Percentiles rank a stretch among this genome's conserved stretches.
Evolutionary conservation across 2,113 vertebrate species (phyloP).

Genomic region (Chinchilla lanigera): DNA sequence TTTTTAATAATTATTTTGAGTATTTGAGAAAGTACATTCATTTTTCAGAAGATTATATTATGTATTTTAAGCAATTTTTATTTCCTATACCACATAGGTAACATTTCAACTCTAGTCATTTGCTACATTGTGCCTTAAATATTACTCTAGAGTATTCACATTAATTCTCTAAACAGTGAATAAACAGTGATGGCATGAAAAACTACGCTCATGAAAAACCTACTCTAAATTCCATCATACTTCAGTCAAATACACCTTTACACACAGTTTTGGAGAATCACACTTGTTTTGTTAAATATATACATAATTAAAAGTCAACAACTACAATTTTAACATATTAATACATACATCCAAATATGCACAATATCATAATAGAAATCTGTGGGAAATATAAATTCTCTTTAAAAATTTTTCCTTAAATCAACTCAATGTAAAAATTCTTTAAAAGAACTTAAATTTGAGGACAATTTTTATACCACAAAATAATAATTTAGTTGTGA

Average conservation of each 20-base stretch:
- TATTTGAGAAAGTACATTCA: conserved; percentile 40
- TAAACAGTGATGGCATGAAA: conserved; percentile 33
- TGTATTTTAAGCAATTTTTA: conserved; percentile 50
- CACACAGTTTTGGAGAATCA: conserved; percentile 12
- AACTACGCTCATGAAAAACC: conserved; percentile 27
- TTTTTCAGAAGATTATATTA: conserved; percentile 56
- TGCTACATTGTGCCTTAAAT: not conserved
- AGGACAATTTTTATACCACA: conserved; percentile 33
- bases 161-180: conserved; percentile 29
- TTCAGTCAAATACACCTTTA: conserved; percentile 22
- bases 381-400: not conserved
- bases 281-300: conserved; percentile 10
- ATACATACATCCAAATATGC: conserved; percentile 34
- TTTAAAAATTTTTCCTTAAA: conserved; percentile 54
- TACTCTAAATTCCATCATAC: not conserved
- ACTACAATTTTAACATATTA: conserved; percentile 23
- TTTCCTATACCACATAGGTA: conserved; percentile 15
- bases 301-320: conserved; percentile 41
- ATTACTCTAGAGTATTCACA: not conserved
- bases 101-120: conserved; percentile 35
- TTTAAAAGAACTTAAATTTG: conserved; percentile 39
- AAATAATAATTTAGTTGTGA: conserved; percentile 57
- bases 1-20: conserved; percentile 38
- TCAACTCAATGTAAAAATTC: conserved; percentile 44
- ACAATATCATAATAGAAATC: not conserved